Evolutionary conservation across 2,888 invertebrate species (phyloP), one percentile per base, ranked within the genome.

Genomic region (Cheilosia soror): DNA sequence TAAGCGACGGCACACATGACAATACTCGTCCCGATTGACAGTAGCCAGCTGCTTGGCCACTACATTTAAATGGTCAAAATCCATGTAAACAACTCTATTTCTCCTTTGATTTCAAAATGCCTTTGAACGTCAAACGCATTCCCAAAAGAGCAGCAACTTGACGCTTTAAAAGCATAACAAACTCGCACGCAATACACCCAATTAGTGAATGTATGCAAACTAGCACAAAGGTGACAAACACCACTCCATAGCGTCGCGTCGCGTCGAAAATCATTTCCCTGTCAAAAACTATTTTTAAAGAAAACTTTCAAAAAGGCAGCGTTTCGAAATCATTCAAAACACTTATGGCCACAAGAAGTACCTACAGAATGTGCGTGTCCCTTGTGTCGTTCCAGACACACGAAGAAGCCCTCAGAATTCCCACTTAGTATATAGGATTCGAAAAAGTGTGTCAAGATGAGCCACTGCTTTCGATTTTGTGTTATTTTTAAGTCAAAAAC

Each of bases 361-460:
- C 69, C 47, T 58, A 69, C 69, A 2, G 9, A 11, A 3, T 20
- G 11, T 29, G 33, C 25, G 37, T 37, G n/a, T 51, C 58, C 55
- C 31, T 68, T 55, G 15, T 68, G 69, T 69, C 60, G 9, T 47
- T 58, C 60, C 71, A 71, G 58, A 25, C 60, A 9, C 4, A 13
- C 42, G 15, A 11, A 4, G 11, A 44, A 15, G 31, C 20, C 5
- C 37, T 33, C 71, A 15, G 33, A 60, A 15, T 51, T 27, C 71
- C 60, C 33, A 44, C 47, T 37, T 27, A 9, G 33, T 15, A 15
- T 6, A 20, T 20, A 20, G 15, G 27, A 15, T 7, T 40, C 40
- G 25, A 57, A 37, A 60, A 71, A 60, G 60, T 71, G 71, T 71
- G 71, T 71, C 71, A 71, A 71, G 71, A 71, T 71, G 71, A 71